A percentile compares a stretch with the other conserved stretches of the same genome.
Evolutionary conservation across 2,113 vertebrate genomes (phyloP).

Genomic region (Microtus oregoni): DNA sequence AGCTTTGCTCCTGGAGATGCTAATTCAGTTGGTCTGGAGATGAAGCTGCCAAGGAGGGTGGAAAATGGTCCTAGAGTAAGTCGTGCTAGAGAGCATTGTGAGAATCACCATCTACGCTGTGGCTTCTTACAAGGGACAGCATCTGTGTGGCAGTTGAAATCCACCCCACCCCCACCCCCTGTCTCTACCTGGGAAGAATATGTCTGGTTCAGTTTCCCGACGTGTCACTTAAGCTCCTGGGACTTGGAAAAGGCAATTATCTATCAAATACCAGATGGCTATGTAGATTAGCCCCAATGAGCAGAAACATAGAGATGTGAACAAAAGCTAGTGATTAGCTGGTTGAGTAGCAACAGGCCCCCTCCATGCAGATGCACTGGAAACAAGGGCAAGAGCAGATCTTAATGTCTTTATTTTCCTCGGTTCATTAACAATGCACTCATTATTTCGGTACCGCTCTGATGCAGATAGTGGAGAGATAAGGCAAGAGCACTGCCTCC

Average conservation of each 20-base stretch:
- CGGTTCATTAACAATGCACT: constrained; percentile 83
- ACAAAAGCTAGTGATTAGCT: constrained; percentile 88
- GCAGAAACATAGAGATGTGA: constrained; percentile 79
- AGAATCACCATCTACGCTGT: background rate
- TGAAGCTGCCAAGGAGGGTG: background rate
- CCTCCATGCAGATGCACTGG: constrained; percentile 83
- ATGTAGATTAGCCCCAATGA: constrained; percentile 79
- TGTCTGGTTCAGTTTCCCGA: constrained; percentile 75
- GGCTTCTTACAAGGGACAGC: background rate
- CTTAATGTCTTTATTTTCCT: constrained; percentile 77
- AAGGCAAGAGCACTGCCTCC: constrained; percentile 62
- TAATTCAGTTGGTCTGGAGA: background rate
- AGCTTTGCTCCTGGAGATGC: background rate
- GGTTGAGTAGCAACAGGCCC: constrained; percentile 84
- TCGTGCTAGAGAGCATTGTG: background rate
- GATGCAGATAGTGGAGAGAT: constrained; percentile 74
- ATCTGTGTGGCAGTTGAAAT: background rate
- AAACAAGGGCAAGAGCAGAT: constrained; percentile 79
- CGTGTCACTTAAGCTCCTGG: constrained; percentile 69
- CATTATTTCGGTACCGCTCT: constrained; percentile 81
- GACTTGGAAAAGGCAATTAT: constrained; percentile 82
- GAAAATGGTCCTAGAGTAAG: constrained; percentile 4
- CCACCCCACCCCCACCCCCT: background rate
- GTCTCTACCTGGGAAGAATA: constrained; percentile 76
- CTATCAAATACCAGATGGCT: constrained; percentile 86